Conservation (phyloP, 2,113 vertebrate genomes). For the Neodontobutis hainanensis region DNA sequence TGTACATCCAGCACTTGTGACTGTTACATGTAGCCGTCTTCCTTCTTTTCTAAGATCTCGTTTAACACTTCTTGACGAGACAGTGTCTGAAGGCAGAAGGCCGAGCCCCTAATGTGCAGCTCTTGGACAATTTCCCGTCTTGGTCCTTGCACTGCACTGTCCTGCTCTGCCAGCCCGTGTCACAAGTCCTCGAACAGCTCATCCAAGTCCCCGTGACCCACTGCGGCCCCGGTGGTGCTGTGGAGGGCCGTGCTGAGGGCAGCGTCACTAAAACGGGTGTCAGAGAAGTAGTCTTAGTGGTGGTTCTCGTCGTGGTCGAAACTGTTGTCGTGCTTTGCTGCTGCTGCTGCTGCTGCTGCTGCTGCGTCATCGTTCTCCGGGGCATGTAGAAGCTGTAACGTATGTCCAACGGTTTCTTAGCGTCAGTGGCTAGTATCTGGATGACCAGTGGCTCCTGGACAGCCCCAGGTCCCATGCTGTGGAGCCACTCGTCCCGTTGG, state of each 20-base stretch:
- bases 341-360: constrained; percentile 27
- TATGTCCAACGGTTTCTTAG: constrained; percentile 87
- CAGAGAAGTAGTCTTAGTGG: constrained; percentile 52
- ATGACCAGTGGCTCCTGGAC: constrained; percentile 86
- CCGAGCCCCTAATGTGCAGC: constrained; percentile 84
- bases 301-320: constrained; percentile 40
- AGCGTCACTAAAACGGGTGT: constrained; percentile 62
- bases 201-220: constrained; percentile 95
- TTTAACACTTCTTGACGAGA: constrained; percentile 91
- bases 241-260: constrained; percentile 41
- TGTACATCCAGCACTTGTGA: constrained; percentile 38
- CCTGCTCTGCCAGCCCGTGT: constrained; percentile 97
- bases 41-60: neutral
- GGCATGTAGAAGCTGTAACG: constrained; percentile 96
- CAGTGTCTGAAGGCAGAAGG: constrained; percentile 96
- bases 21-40: constrained; percentile 20
- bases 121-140: constrained; percentile 87
- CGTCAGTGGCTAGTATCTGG: constrained; percentile 93
- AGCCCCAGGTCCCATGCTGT: constrained; percentile 91
- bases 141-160: constrained; percentile 94
- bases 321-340: constrained; percentile 36
- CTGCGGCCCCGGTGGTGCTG: constrained; percentile 72
- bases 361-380: constrained; percentile 69
- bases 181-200: constrained; percentile 93
- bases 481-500: constrained; percentile 90